Conservation (phyloP, 2,888 invertebrate species). For the Merodon equestris region DNA sequence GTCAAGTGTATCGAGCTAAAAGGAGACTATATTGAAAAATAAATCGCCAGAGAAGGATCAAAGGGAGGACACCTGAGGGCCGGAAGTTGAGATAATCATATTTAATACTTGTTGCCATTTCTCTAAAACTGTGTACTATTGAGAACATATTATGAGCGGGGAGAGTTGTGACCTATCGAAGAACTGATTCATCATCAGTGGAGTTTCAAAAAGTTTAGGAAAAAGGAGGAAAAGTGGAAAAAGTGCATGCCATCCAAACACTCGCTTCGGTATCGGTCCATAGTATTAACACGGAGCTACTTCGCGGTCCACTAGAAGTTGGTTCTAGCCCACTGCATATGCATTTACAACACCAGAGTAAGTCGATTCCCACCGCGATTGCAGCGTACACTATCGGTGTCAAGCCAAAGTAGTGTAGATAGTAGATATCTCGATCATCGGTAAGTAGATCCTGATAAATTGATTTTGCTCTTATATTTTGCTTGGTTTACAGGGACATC, state of each 20-base stretch:
- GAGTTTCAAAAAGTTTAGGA: slow-evolving; percentile 73
- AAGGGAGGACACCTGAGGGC: too few relatives aligned
- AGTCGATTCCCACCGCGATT: slow-evolving; percentile 85
- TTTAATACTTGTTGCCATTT: too few relatives aligned
- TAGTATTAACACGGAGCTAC: slow-evolving; percentile 75
- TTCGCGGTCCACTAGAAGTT: slow-evolving; percentile 80
- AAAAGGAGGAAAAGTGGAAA: slow-evolving; percentile 83
- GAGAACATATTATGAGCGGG: slow-evolving; percentile 75
- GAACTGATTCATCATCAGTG: slow-evolving; percentile 74
- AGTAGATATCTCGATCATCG: slow-evolving; percentile 83
- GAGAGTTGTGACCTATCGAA: slow-evolving; percentile 78
- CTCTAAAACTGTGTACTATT: too few relatives aligned
- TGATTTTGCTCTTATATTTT: slow-evolving; percentile 37
- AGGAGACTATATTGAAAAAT: too few relatives aligned
- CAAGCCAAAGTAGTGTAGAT: slow-evolving; percentile 90
- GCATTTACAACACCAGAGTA: slow-evolving; percentile 85
- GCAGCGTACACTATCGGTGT: slow-evolving; percentile 88
- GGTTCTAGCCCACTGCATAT: slow-evolving; percentile 81
- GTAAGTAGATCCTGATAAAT: slow-evolving; percentile 68
- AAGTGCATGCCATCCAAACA: slow-evolving; percentile 83
- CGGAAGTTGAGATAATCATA: too few relatives aligned
- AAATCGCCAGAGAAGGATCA: too few relatives aligned
- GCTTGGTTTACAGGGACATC: slow-evolving; percentile 82
- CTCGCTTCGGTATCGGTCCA: slow-evolving; percentile 79
- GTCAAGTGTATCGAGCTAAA: too few relatives aligned